phyloP scores from a whole-genome alignment of 2,797 vertebrate genomes.

The Oreortyx pictus region DNA sequence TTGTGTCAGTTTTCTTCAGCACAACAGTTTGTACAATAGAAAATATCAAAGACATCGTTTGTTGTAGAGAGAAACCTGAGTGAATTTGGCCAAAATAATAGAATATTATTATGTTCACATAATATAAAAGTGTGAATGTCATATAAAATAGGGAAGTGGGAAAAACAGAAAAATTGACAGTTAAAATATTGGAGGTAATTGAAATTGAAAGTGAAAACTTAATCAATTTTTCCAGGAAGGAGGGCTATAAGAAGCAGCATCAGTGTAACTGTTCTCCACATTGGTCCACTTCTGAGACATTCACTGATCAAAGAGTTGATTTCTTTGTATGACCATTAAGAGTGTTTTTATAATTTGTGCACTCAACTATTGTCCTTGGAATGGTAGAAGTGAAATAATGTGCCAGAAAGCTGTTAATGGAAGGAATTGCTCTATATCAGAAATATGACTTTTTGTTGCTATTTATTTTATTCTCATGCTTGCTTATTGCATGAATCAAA shows the following conservation, averaged over 20 bases:
- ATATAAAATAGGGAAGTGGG: background rate
- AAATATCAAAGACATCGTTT: background rate
- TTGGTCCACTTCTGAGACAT: background rate
- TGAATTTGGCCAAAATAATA: background rate
- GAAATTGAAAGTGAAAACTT: rapidly evolving
- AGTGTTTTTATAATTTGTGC: background rate
- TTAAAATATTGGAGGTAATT: background rate
- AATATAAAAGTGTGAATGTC: background rate
- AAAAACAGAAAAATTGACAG: background rate
- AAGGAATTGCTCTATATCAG: background rate
- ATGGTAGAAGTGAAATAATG: background rate
- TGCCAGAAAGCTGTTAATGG: background rate
- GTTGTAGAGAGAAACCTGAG: background rate
- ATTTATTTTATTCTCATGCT: conserved; percentile 3
- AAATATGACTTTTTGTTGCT: background rate
- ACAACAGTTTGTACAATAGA: background rate
- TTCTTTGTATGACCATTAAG: background rate
- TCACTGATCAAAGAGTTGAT: background rate
- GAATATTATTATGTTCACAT: background rate
- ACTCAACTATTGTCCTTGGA: background rate
- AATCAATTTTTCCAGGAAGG: rapidly evolving
- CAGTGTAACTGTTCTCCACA: background rate
- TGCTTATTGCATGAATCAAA: background rate
- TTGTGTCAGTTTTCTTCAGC: background rate
- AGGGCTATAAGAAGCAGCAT: background rate